Conservation (phyloP, 1,140 invertebrate genomes). For the Oppia nitens region DNA sequence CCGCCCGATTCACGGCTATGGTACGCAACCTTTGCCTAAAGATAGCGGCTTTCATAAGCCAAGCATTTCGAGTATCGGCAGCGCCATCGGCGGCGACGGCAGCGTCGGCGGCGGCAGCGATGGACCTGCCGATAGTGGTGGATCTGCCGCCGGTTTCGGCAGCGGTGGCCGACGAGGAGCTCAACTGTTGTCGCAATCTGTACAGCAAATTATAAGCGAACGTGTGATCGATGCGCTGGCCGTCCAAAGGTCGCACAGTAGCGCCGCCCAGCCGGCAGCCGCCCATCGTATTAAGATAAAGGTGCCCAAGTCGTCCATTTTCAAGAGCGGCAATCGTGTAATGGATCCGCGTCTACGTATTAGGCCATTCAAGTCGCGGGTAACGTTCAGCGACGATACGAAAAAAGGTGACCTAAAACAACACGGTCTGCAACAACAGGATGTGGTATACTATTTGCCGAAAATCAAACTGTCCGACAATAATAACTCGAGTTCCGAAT, state of each 20-base stretch:
- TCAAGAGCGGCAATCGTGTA: background rate
- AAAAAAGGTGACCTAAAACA: slow-evolving; percentile 1
- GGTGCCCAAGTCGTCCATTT: slow-evolving; percentile 1
- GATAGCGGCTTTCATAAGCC: background rate
- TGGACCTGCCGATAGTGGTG: background rate
- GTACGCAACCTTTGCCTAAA: background rate
- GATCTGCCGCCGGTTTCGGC: background rate
- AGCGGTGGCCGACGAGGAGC: background rate
- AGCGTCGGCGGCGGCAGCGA: too few species aligned
- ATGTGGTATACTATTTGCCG: background rate
- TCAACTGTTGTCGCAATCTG: background rate
- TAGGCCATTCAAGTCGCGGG: slow-evolving; percentile 10
- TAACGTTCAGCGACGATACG: slow-evolving; percentile 13
- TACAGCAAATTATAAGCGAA: background rate
- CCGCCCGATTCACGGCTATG: background rate
- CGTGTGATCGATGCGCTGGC: background rate
- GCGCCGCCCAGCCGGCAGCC: background rate
- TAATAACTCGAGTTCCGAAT: background rate
- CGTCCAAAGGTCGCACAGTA: background rate
- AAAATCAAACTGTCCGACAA: background rate
- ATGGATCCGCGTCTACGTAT: slow-evolving; percentile 6
- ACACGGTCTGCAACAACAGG: background rate
- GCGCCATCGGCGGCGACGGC: too few species aligned
- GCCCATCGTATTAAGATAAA: background rate
- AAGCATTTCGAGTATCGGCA: too few species aligned